phyloP scores from a whole-genome alignment of 2,113 vertebrate genomes.

The Mesembrinibis cayennensis region DNA sequence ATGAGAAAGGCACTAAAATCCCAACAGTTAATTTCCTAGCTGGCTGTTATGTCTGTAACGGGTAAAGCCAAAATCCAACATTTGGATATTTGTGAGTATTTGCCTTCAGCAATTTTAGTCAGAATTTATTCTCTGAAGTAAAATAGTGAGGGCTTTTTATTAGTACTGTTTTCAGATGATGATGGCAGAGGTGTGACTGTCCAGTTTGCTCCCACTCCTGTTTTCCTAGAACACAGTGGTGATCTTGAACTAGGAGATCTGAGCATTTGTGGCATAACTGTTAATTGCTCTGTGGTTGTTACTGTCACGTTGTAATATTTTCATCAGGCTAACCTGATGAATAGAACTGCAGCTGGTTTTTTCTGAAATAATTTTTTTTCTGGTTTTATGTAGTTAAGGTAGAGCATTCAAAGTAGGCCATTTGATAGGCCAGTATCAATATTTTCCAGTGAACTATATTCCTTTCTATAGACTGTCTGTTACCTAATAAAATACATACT shows the following conservation, averaged over 20 bases:
- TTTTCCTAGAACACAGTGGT: background rate
- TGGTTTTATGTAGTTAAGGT: background rate
- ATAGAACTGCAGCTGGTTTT: background rate
- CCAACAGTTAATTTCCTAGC: background rate
- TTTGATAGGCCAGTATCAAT: background rate
- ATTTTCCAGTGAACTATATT: background rate
- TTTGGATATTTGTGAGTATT: fast-evolving
- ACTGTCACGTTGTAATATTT: background rate
- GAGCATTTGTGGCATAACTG: background rate
- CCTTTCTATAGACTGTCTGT: background rate
- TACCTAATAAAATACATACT: background rate
- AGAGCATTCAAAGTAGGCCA: background rate
- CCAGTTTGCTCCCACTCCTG: background rate
- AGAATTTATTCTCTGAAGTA: background rate
- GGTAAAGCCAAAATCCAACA: background rate
- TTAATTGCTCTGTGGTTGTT: background rate
- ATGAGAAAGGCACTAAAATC: background rate
- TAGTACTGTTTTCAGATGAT: background rate
- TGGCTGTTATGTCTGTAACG: background rate
- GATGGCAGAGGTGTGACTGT: background rate
- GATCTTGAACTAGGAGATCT: background rate
- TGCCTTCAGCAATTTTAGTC: background rate
- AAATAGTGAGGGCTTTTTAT: background rate
- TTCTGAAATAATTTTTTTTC: background rate
- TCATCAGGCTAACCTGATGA: background rate